Evolutionary conservation across 2,888 invertebrate genomes (phyloP), one percentile per base, ranked within the genome.

Genomic region (Harmothoe impar): DNA sequence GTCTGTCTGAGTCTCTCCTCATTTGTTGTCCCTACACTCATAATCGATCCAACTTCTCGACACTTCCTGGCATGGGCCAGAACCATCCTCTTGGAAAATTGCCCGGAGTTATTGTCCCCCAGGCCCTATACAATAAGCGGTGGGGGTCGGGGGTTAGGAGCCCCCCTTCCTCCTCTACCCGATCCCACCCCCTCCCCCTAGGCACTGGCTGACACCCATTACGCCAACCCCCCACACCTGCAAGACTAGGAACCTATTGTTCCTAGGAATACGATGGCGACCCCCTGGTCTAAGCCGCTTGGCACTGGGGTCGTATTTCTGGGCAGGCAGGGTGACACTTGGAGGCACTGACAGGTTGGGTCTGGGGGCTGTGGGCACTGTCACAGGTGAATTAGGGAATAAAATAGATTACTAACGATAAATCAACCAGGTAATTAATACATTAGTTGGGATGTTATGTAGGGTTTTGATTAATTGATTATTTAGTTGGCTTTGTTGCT

Each of bases 21-120:
- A 5, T 62, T 20, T 62, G 1, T 62, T 62, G 7, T 62, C 62
- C 15, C 62, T 12, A 15, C 20, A 25, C 25, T 62, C 72, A n/a
- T 72, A 72, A 72, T 29, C 72, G 25, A 29, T 72, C 72, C 31
- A 72, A 72, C 72, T 72, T 72, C 72, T 29, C 72, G 72, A 25
- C n/a, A 72, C 29, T 72, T 72, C 72, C 72, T 72, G 72, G 72
- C 72, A 72, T 12, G 72, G 72, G 25, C 15, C 23, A 29, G 72
- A 72, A 25, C 31, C 72, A 72, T 72, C 72, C 72, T 72, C 29
- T 29, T 72, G 72, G 72, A 72, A 72, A 72, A 72, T 72, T 72
- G 72, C 72, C 72, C 72, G 31, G 29, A 25, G 72, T 23, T 72
- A 72, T 72, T 72, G 72, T 72, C 72, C 72, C 72, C 23, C 0